Evolutionary conservation across 2,113 vertebrate genomes (phyloP), one percentile per base, ranked within the genome.

Genomic region (Dendropsophus ebraccatus): DNA sequence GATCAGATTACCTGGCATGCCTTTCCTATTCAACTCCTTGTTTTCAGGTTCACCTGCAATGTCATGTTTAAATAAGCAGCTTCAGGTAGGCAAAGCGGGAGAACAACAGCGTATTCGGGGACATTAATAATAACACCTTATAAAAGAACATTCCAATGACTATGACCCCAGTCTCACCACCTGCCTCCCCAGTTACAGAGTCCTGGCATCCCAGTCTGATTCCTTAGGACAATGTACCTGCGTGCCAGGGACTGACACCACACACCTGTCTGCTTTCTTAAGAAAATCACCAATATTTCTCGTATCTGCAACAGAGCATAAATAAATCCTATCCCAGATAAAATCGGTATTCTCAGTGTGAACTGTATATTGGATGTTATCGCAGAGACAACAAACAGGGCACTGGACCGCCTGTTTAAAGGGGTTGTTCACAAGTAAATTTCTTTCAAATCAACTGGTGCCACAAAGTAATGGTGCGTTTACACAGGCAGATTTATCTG

Each of bases 181-280:
- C 94, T 95, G 94, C 92, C 93, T 91, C 81, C 91, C 92, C 81
- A 91, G 90, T 96, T 96, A 95, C 95, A 94, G 70, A 87, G 93
- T 92, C 92, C 91, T 95, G 94, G 96, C 96, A 96, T 87, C 77
- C 86, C 81, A 85, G 88, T 85, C 93, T 92, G 93, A 94, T 91
- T 90, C 80, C 88, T 90, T 91, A 91, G 37, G 89, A 87, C 88
- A 90, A 91, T 87, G 85, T 82, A 47, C 11, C 82, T 87, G 88
- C 87, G 89, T 45, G 10, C 90, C 91, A 93, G 89, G 88, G 88
- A 88, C 87, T 89, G 90, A 84, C 87, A 90, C 87, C 87, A 89
- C 86, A 91, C 92, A 95, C 94, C 94, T 94, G 93, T 67, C 86
- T 89, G 87, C 88, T 87, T 91, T 90, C 87, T 88, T 81, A 90